Evolutionary conservation across 2,797 vertebrate species (phyloP), one percentile per base, ranked within the genome.

Genomic region (Gastrophryne carolinensis): DNA sequence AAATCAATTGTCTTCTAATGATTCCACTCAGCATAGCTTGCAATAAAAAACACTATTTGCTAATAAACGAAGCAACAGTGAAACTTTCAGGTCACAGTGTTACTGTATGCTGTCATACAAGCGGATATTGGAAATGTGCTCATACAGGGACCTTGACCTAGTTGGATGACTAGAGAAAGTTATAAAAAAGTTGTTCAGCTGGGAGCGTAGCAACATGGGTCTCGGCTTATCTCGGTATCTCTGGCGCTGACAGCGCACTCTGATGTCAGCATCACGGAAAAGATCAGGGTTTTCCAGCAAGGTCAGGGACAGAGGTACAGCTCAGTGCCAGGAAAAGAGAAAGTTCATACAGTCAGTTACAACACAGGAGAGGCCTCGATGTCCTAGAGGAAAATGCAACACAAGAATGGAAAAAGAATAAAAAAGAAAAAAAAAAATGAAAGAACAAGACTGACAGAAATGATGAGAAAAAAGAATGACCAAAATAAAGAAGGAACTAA

Each of bases 251-350:
- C 64, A 61, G 68, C 13, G 12, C 10, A 9, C 23, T 9, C 11
- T 77, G 49, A 71, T 65, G 67, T 71, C 67, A 77, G 23, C 19
- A 4, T 23, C 44, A 47, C 35, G 23, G 32, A 76, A 66, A 56
- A 57, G 50, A 56, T 57, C 66, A 77, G 57, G 74, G 74, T 17
- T 41, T 19, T 9, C 21, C 23, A 3, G 1, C 24, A 71, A 57
- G 62, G 57, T 56, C 58, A 15, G 47, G 58, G 39, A 2, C 50
- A 35, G n/a, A 53, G 0, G 2, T 19, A n/a, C n/a, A 6, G 19
- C 21, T 12, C 12, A 26, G 13, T 19, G 35, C 57, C 66, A 5
- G 65, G 37, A 34, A 75, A 6, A 30, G 39, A 37, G 32, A 21
- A 47, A 35, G 35, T 0, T 60, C 35, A 17, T 2, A 23, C 39